A percentile compares a stretch with the other conserved stretches of the same genome.
Evolutionary conservation across 2,113 vertebrate species (phyloP).

Genomic region (Sphyrna mokarran): DNA sequence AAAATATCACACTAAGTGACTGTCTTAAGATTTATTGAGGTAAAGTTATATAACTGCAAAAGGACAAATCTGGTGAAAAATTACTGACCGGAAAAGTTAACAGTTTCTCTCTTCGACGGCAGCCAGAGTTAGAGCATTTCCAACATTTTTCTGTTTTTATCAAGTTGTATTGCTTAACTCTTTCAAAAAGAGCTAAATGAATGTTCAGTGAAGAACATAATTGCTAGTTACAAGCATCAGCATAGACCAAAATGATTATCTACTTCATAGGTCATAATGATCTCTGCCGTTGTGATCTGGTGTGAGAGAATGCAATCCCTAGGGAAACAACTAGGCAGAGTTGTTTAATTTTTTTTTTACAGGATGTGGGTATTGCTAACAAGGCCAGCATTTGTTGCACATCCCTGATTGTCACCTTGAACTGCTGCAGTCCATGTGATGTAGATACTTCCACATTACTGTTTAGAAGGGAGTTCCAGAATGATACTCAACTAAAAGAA

Average conservation of each 20-base stretch:
- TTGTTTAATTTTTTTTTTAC: neutral
- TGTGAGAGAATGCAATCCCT: neutral
- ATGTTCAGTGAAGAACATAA: neutral
- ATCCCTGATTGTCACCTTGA: too few species aligned
- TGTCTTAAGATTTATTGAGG: neutral
- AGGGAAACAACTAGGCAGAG: neutral
- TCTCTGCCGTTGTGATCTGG: neutral
- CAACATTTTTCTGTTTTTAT: neutral
- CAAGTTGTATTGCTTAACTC: neutral
- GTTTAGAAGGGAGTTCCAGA: too few species aligned
- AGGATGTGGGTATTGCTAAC: too few species aligned
- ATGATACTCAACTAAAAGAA: too few species aligned
- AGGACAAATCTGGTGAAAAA: neutral
- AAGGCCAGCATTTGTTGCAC: too few species aligned
- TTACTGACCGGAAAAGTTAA: neutral
- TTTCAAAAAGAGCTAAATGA: neutral
- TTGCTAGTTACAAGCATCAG: neutral
- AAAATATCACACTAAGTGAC: too few species aligned
- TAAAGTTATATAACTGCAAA: neutral
- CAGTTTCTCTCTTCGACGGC: neutral
- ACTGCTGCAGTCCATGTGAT: too few species aligned
- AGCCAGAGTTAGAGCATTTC: neutral
- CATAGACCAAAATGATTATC: neutral
- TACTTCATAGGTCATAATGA: neutral
- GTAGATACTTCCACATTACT: too few species aligned